Conservation (phyloP, 2,888 invertebrate species). For the Agrochola lychnidis region DNA sequence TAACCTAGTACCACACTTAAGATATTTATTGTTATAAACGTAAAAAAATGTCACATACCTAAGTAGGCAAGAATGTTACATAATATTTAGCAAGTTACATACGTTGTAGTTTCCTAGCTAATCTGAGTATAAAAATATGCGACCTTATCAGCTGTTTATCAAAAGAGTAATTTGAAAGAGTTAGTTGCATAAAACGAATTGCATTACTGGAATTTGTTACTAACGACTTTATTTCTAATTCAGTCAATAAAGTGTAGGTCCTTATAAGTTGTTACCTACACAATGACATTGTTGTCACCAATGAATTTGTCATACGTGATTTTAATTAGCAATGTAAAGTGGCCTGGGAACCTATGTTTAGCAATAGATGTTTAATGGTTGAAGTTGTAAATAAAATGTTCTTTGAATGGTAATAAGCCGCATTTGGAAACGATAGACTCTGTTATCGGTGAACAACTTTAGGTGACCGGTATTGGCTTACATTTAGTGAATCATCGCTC, state of each 20-base stretch:
- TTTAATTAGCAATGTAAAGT: conserved; percentile 8
- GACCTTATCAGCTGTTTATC: conserved; percentile 55
- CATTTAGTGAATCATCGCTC: conserved; percentile 1
- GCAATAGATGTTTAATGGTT: neutral
- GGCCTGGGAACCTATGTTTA: neutral
- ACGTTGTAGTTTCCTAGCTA: conserved; percentile 39
- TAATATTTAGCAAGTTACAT: conserved; percentile 36
- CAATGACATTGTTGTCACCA: neutral
- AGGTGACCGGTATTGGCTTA: neutral
- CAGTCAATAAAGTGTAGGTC: neutral
- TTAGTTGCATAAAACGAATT: conserved; percentile 47
- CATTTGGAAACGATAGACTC: neutral
- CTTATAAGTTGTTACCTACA: neutral
- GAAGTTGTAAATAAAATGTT: neutral
- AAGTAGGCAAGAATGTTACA: conserved; percentile 14
- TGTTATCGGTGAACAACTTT: neutral
- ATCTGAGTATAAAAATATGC: conserved; percentile 56
- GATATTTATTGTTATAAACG: neutral
- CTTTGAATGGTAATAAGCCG: neutral
- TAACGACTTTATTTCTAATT: conserved; percentile 21
- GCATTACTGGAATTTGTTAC: conserved; percentile 27
- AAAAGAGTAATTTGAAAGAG: conserved; percentile 49
- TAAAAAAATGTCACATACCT: neutral
- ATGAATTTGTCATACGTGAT: neutral
- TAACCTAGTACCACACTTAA: neutral